Base-by-base conservation (phyloP, 2,113 vertebrate species). In the Amphilophus citrinellus region DNA sequence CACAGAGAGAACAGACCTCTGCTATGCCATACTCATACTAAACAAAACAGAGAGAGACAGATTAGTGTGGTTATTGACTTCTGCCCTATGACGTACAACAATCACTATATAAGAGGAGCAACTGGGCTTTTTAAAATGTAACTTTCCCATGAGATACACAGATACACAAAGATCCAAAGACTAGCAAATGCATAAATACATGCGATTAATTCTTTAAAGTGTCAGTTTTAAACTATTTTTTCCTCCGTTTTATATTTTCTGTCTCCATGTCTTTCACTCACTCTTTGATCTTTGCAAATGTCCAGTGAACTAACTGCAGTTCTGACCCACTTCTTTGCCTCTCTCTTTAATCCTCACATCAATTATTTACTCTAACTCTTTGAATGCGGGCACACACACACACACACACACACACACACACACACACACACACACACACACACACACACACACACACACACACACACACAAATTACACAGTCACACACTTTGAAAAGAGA, bases 281-380 rank as follows among this genome's bases (percentile, higher is more conserved):
- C 61, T 61, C 73, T 73, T 42, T 82, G 58, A 86, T 88, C 75
- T 82, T 77, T 50, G 8, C 57, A 81, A 59, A 83, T 80, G 66
- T 58, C 83, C 76, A 39, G 80, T 27, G 4, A 84, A 71, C 53
- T 35, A 62, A 78, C 77, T 61, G 81, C 37, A 65, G 83, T 77
- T 86, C 82, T 93, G 92, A 93, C 90, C 89, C 85, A 93, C 76
- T 93, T 94, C 77, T 87, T 42, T 24, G 76, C 78, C 37, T 78
- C 78, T 39, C n/a, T 82, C 79, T 80, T n/a, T 76, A 77, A 85
- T 90, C 60, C 61, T 24, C 57, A 32, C 61, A 85, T 92, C 32
- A 89, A 93, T 90, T 80, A 91, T 92, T 92, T 83, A 92, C 66
- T 68, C 60, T 30, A 78, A 88, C 61, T 81, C 82, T 66, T 75